Base-by-base conservation (phyloP, 2,113 vertebrate species). In the Callipepla squamata region DNA sequence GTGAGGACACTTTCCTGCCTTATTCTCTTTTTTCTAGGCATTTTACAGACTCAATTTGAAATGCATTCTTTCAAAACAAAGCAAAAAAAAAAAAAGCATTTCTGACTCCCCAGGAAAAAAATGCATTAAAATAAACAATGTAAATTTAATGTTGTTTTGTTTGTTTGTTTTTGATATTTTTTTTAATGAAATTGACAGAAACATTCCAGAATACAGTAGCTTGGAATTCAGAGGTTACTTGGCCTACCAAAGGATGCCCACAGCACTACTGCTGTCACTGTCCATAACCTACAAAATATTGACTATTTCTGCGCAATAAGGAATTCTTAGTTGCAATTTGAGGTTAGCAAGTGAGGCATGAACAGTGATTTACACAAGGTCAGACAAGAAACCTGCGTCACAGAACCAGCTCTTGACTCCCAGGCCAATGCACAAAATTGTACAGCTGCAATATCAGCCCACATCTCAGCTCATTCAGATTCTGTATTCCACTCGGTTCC, bases 31-130 rank as follows among this genome's bases (percentile, higher is more conserved):
- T 36, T 23, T 61, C 74, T 75, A 80, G 67, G 10, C 23, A 38
- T n/a, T 53, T 73, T 81, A 75, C 58, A 44, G 58, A 90, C 57
- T 69, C 58, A 53, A 36, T 80, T 77, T 90, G 69, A 93, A 93
- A 81, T 36, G 30, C 9, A 44, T 68, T 90, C 19, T 87, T 89
- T 53, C 18, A 13, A 70, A 93, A 69, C 23, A 83, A 53, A 62
- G 45, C 5, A 36, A 36, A 36, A 36, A 53, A 17, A 28, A 53
- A 62, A 48, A 5, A 34, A 3, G 6, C 3, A 12, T 26, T 85
- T 44, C 32, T n/a, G 22, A 57, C 9, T 4, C 28, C 4, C 21
- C 79, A 66, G 40, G 40, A 53, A 87, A 87, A 50, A 22, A 6
- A 17, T 82, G 40, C 32, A 69, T 70, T 57, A n/a, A 82, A 74